These are phyloP conservation scores for Grallaria varia DNA, from an alignment of 2,113 vertebrate genomes.

Conservation along the genomic window DNA sequence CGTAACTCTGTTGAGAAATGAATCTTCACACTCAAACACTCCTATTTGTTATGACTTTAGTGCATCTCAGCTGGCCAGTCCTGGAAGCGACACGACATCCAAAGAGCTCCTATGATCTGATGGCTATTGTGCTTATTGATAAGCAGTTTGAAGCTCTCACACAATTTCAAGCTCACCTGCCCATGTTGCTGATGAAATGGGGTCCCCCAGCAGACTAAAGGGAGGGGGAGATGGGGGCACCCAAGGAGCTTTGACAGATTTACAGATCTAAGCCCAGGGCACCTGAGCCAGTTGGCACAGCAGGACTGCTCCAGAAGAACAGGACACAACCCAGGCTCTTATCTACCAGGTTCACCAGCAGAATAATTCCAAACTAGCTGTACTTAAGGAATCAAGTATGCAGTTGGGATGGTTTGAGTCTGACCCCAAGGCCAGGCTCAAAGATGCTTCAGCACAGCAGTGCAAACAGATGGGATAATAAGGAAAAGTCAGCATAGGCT, in stretches of 20 bases:
- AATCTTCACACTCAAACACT: not conserved
- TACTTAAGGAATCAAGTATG: not conserved
- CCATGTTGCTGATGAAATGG: not conserved
- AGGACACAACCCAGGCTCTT: not conserved
- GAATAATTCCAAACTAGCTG: not conserved
- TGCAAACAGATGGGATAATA: not conserved
- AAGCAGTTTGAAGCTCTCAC: not conserved
- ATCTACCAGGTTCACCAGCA: not conserved
- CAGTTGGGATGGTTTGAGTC: not conserved
- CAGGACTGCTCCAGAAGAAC: not conserved
- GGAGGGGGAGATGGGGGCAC: fast-evolving
- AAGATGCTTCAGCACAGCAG: not conserved
- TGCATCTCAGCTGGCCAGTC: not conserved
- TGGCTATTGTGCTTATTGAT: fast-evolving
- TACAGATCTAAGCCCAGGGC: not conserved
- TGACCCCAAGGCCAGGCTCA: not conserved
- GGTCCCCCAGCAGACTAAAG: not conserved
- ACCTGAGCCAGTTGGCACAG: not conserved
- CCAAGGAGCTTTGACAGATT: not conserved
- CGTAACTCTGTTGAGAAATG: not conserved
- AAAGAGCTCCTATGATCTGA: not conserved
- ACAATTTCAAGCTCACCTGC: not conserved
- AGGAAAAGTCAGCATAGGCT: not conserved
- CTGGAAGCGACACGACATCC: not conserved
- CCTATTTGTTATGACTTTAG: not conserved